phyloP scores from a whole-genome alignment of 2,888 invertebrate genomes.

The Heliconius ethilla region DNA sequence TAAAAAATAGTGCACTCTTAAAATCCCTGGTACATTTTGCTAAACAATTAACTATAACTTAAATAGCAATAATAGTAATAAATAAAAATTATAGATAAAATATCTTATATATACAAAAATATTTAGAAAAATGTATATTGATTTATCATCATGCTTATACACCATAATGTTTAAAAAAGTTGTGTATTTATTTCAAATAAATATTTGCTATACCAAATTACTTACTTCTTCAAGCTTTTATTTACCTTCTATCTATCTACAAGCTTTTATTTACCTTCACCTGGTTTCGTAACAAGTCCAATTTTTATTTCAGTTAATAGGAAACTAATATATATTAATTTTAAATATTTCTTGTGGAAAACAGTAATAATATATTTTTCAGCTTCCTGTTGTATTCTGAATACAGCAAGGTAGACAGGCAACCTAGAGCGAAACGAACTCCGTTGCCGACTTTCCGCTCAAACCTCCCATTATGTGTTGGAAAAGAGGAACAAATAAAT shows the following conservation, averaged over 20 bases:
- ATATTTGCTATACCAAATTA: background rate
- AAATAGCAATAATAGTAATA: conserved; percentile 8
- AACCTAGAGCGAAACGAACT: no score
- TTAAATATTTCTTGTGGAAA: no score
- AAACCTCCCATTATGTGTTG: no score
- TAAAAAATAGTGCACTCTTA: background rate
- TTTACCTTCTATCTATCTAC: background rate
- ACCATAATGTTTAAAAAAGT: conserved; percentile 6
- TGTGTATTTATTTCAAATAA: conserved; percentile 17
- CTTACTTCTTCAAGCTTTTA: background rate
- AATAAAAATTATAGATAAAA: background rate
- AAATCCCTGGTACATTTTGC: background rate
- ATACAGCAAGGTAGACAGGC: no score
- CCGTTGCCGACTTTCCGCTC: no score
- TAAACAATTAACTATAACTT: background rate
- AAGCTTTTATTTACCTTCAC: no score
- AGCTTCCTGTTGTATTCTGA: no score
- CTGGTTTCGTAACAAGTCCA: background rate
- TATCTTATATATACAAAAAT: conserved; percentile 2
- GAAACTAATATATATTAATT: no score
- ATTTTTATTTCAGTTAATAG: background rate
- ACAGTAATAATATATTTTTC: no score
- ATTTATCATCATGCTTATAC: conserved; percentile 26
- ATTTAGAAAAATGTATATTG: conserved; percentile 9
- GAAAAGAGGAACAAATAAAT: background rate